These are phyloP conservation scores for Microtus oregoni DNA, from an alignment of 2,113 vertebrate species.

Conservation along the genomic window DNA sequence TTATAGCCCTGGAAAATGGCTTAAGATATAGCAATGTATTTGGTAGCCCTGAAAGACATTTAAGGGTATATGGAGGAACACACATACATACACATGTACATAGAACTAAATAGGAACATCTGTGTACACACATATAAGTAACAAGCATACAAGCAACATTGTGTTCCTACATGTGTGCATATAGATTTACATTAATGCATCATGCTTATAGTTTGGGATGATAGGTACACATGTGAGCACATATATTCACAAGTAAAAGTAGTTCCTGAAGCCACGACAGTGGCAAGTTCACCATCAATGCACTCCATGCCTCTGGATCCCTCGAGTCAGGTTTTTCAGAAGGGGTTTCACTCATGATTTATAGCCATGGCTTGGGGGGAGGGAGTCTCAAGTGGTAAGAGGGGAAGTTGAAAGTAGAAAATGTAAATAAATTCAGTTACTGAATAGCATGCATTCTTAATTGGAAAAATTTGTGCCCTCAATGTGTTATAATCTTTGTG, in stretches of 20 bases:
- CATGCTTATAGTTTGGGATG: not conserved
- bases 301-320: not conserved
- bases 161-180: not conserved
- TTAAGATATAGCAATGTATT: not conserved
- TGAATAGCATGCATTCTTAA: constrained; percentile 45
- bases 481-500: constrained; percentile 45
- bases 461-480: constrained; percentile 60
- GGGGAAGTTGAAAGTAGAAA: constrained; percentile 39
- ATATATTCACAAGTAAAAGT: not conserved
- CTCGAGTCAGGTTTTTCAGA: not conserved
- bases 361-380: not conserved
- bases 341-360: not conserved
- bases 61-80: not conserved
- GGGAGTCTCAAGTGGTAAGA: constrained; percentile 17
- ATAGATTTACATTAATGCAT: not conserved
- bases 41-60: constrained; percentile 16
- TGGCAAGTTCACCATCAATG: not conserved
- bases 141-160: not conserved
- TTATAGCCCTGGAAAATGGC: not conserved
- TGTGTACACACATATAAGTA: not conserved
- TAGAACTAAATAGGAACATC: not conserved
- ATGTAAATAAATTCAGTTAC: constrained; percentile 55
- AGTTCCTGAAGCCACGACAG: not conserved
- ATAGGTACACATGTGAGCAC: not conserved
- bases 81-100: not conserved